A percentile compares a stretch with the other conserved stretches of the same genome.
These are phyloP conservation scores for Sceloporus tristichus DNA, from an alignment of 2,113 vertebrate genomes.

Conservation along the genomic window DNA sequence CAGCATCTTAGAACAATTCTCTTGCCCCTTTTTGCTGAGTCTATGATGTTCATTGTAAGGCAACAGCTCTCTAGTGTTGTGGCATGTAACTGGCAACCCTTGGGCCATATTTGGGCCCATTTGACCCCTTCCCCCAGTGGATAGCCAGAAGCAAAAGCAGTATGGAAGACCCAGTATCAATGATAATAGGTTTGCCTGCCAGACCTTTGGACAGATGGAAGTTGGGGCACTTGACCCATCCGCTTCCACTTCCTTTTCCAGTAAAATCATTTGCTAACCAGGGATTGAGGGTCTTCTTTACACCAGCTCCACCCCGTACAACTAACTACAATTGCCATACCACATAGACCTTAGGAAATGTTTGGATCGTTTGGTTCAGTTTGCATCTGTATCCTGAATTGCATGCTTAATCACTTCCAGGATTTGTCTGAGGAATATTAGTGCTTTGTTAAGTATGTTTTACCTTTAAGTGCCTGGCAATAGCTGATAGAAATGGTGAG, in stretches of 20 bases:
- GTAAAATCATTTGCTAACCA: background rate
- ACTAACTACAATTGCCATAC: background rate
- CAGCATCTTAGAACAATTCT: background rate
- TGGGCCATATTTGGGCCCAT: background rate
- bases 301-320: background rate
- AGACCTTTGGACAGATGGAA: background rate
- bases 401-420: background rate
- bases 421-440: background rate
- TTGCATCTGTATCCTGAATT: background rate
- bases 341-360: background rate
- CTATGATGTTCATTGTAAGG: too few species aligned
- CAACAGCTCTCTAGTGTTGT: too few species aligned
- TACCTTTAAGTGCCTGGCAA: background rate
- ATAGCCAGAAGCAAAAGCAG: background rate
- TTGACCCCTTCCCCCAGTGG: background rate
- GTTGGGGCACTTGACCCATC: background rate
- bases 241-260: background rate
- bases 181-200: background rate
- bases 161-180: background rate
- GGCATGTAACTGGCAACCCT: background rate
- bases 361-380: background rate
- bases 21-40: too few species aligned
- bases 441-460: background rate
- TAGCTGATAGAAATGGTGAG: background rate
- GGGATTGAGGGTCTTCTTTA: background rate